Percentiles rank a stretch among this genome's conserved stretches.
Evolutionary conservation across 2,888 invertebrate genomes (phyloP).

Genomic region (Plemyria rubiginata): DNA sequence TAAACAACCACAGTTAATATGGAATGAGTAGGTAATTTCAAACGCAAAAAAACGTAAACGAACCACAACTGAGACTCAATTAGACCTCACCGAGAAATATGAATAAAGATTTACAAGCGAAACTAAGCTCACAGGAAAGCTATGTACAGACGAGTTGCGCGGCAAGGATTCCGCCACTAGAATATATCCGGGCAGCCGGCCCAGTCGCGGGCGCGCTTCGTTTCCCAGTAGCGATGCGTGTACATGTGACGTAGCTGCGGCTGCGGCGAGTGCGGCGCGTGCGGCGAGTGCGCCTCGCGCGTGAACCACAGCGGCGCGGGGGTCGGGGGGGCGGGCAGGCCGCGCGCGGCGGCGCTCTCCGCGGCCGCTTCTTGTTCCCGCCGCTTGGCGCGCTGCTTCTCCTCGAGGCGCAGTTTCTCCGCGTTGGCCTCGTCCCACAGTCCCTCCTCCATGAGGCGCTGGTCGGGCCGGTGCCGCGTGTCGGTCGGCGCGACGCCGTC

Average conservation of each 20-base stretch:
- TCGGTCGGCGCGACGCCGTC: slow-evolving; percentile 97
- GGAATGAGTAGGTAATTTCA: slow-evolving; percentile 55
- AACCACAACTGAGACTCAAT: slow-evolving; percentile 27
- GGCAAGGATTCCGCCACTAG: slow-evolving; percentile 61
- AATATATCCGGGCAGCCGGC: slow-evolving; percentile 95
- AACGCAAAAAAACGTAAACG: slow-evolving; percentile 41
- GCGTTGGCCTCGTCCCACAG: slow-evolving; percentile 95
- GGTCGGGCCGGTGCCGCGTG: slow-evolving; percentile 96
- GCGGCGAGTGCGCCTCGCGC: slow-evolving; percentile 90
- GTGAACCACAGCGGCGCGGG: slow-evolving; percentile 96
- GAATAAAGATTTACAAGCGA: slow-evolving; percentile 17
- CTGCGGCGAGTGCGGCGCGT: slow-evolving; percentile 42
- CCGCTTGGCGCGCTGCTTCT: slow-evolving; percentile 95
- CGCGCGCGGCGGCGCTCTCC: slow-evolving; percentile 87
- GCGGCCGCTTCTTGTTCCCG: slow-evolving; percentile 92
- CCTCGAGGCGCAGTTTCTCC: slow-evolving; percentile 94
- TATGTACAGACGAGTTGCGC: not conserved
- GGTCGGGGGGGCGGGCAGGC: slow-evolving; percentile 85
- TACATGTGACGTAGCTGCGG: slow-evolving; percentile 90
- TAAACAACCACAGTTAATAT: slow-evolving; percentile 52
- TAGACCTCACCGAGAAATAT: not conserved
- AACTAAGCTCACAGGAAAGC: slow-evolving; percentile 12
- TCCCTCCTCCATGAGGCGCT: slow-evolving; percentile 98
- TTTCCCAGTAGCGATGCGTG: slow-evolving; percentile 96
- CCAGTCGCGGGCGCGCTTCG: slow-evolving; percentile 96